Conservation (phyloP, 2,113 vertebrate genomes). For the Astatotilapia flaviijosephi region DNA sequence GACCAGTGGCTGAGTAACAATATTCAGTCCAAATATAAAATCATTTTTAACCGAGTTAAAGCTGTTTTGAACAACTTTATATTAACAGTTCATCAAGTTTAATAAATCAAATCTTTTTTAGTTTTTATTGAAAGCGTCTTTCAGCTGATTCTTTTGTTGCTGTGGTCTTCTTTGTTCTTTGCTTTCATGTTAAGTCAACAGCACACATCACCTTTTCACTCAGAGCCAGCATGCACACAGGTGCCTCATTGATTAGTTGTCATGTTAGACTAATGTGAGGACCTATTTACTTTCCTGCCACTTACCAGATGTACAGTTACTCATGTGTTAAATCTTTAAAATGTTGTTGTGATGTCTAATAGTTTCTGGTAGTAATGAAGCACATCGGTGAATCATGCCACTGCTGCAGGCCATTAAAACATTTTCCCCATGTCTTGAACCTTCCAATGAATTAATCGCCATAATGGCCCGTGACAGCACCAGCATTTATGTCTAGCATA, state of each 20-base stretch:
- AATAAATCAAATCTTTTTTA: fast-evolving
- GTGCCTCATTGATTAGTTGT: not conserved
- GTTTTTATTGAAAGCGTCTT: not conserved
- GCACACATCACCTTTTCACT: not conserved
- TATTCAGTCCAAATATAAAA: not conserved
- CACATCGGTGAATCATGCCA: not conserved
- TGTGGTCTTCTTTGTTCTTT: not conserved
- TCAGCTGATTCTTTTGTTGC: not conserved
- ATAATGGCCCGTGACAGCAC: not conserved
- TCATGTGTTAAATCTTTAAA: not conserved
- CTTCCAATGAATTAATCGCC: not conserved
- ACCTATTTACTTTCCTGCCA: not conserved
- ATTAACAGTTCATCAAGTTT: not conserved
- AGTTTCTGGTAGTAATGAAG: not conserved
- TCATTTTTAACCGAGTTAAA: fast-evolving
- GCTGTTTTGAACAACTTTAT: not conserved
- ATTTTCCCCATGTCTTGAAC: not conserved
- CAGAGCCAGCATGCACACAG: not conserved
- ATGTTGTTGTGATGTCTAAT: not conserved
- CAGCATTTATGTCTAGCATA: not conserved
- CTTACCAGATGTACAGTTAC: not conserved
- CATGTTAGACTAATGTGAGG: not conserved
- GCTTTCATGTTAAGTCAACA: not conserved
- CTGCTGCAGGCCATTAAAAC: not conserved
- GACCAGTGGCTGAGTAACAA: not conserved